Base-by-base conservation (phyloP, 1,140 invertebrate genomes). In the Procambarus clarkii region DNA sequence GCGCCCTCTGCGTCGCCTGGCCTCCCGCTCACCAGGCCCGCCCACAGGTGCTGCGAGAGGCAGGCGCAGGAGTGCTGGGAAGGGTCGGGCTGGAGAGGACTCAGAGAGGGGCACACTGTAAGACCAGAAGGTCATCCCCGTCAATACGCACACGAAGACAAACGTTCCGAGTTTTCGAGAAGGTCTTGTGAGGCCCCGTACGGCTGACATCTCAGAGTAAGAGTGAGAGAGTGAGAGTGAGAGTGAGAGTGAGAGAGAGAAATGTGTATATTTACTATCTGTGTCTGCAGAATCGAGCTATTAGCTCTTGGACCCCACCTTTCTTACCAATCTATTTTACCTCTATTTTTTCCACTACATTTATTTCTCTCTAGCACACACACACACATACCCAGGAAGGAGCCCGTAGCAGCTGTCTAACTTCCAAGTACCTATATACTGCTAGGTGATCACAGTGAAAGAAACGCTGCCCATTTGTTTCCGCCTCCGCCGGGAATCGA, bases 231-330 rank as follows among this genome's bases (percentile, higher is more conserved):
- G 9, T 3, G 44, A 45, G 77, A 78, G 77, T 3, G 44, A 24
- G 77, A 78, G 44, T 3, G 44, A 45, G 77, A 78, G n/a, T 4
- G 77, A 45, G 77, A 78, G 44, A 78, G 77, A 78, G 44, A 78
- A 34, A 34, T 34, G 34, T 34, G 34, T 34, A 34, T 34, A 34
- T 34, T 34, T 34, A 34, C 34, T 34, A 34, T 34, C 1, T 34
- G 34, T 34, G 34, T 34, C 34, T 34, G 34, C 34, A 34, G 34
- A 34, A 34, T 34, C 34, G 34, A 34, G 34, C 34, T 34, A 34
- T 34, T 34, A 34, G 34, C 34, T 34, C 34, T 34, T 34, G 34
- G 34, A 34, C 34, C 34, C 34, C 34, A 34, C 34, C 34, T 34
- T 34, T 34, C 34, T 34, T 34, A 34, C 34, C 34, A 34, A 34